Percentiles rank a stretch among this genome's conserved stretches.
Evolutionary conservation across 2,888 invertebrate genomes (phyloP).

Genomic region (Lasioglossum calceatum): DNA sequence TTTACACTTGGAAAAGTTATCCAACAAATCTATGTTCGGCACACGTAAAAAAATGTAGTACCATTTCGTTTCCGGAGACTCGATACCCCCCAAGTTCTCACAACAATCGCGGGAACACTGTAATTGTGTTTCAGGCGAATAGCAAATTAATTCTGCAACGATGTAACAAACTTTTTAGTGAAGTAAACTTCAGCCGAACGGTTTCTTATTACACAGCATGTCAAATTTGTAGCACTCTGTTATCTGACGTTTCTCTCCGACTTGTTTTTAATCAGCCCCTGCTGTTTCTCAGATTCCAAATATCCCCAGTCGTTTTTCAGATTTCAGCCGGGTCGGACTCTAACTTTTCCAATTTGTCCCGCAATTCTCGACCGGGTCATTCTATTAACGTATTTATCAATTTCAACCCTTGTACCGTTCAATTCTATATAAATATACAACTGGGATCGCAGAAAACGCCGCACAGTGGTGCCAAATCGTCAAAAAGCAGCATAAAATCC

Average conservation of each 20-base stretch:
- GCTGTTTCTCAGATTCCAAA: not conserved
- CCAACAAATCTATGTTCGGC: too few relatives aligned
- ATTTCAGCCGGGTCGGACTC: not conserved
- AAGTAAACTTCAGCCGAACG: not conserved
- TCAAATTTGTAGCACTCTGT: not conserved
- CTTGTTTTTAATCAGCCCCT: not conserved
- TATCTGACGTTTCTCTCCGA: not conserved
- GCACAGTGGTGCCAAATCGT: too few relatives aligned
- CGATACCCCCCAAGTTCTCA: too few relatives aligned
- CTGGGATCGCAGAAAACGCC: not conserved
- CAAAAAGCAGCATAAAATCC: too few relatives aligned
- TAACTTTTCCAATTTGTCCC: not conserved
- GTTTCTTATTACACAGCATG: not conserved
- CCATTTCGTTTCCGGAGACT: too few relatives aligned
- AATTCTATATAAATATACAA: not conserved
- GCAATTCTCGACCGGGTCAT: not conserved
- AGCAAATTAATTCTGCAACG: not conserved
- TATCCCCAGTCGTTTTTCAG: not conserved
- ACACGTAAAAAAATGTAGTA: too few relatives aligned
- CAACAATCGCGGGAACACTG: too few relatives aligned
- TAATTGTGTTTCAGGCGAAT: not conserved
- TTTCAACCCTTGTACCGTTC: not conserved
- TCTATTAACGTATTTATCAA: not conserved
- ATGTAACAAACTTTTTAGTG: not conserved
- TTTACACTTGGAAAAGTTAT: too few relatives aligned